These are phyloP conservation scores for Chanos chanos DNA, from an alignment of 2,797 vertebrate species.

Conservation along the genomic window DNA sequence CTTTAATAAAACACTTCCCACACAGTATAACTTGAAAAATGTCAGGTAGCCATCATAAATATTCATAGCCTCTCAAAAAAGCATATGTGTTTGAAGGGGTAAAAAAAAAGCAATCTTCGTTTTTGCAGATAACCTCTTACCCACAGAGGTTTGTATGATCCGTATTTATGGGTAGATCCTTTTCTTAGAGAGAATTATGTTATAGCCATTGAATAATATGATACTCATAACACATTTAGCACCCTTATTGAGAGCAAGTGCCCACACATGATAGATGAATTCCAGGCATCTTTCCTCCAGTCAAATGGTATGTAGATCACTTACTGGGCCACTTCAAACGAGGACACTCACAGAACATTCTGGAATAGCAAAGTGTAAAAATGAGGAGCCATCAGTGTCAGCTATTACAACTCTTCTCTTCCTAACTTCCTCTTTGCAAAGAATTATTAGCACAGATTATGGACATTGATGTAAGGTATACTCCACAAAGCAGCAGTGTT, in stretches of 20 bases:
- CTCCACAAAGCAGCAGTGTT: too few species aligned
- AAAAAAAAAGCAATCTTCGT: too few species aligned
- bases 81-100: too few species aligned
- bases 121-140: too few species aligned
- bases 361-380: neutral
- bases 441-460: neutral
- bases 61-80: too few species aligned
- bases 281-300: constrained; percentile 16
- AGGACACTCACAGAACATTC: neutral
- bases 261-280: neutral
- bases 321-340: neutral
- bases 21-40: too few species aligned
- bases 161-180: neutral
- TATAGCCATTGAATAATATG: neutral
- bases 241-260: constrained; percentile 4
- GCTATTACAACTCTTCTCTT: neutral
- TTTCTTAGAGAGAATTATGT: constrained; percentile 9
- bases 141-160: neutral
- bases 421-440: neutral
- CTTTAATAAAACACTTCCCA: too few species aligned
- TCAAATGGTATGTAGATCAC: neutral
- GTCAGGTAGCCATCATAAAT: too few species aligned
- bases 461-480: neutral
- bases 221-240: neutral
- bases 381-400: neutral